Evolutionary conservation across 2,113 vertebrate species (phyloP).

Genomic region (Tetrao urogallus): DNA sequence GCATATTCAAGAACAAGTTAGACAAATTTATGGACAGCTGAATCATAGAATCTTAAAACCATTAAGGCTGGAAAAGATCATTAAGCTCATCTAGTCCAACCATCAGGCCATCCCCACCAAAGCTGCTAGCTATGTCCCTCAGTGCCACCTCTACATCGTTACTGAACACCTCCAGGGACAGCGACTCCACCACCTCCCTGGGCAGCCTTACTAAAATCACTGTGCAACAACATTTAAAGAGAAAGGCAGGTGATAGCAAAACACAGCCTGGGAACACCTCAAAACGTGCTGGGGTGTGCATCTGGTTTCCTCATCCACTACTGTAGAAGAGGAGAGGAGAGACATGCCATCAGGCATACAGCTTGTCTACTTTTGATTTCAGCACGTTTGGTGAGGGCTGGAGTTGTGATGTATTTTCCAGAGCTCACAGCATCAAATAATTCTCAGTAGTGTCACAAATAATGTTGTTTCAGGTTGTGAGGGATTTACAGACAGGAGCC

Average conservation of each 20-base stretch:
- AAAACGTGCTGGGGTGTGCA: background rate
- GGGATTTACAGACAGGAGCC: background rate
- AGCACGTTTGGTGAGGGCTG: background rate
- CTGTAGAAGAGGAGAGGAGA: background rate
- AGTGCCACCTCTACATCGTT: no score
- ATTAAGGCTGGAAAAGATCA: no score
- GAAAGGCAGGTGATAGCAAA: background rate
- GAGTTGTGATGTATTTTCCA: background rate
- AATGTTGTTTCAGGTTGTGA: background rate
- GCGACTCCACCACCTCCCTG: no score
- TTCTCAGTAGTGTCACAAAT: background rate
- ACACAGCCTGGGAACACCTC: background rate
- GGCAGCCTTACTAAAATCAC: background rate
- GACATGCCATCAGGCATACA: no score
- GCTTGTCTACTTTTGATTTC: background rate
- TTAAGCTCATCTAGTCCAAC: no score
- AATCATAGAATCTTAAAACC: no score
- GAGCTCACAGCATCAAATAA: background rate
- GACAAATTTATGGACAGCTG: background rate
- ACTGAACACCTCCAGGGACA: no score
- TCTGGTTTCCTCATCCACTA: background rate
- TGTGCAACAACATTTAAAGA: background rate
- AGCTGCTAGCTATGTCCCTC: no score
- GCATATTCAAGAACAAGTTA: background rate
- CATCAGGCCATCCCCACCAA: no score